Evolutionary conservation across 2,888 invertebrate genomes (phyloP).

Genomic region (Eremobia ochroleuca): DNA sequence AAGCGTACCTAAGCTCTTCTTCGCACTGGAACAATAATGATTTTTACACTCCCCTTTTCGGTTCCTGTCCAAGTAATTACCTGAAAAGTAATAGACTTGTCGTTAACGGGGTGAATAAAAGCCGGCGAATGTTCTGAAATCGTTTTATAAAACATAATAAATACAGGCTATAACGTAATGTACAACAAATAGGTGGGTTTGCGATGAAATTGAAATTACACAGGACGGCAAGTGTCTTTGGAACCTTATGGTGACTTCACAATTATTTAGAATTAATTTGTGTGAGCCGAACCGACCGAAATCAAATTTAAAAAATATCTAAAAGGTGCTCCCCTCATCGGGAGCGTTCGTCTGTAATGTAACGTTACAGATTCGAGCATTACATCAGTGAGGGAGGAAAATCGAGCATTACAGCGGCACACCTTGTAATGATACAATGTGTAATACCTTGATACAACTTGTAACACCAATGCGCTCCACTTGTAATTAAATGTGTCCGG

Average conservation of each 20-base stretch:
- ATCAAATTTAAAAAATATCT: neutral
- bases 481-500: too few species aligned
- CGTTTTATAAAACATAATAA: constrained; percentile 90
- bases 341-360: too few species aligned
- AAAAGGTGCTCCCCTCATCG: too few species aligned
- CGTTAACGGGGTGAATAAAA: constrained; percentile 30
- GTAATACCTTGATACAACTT: too few species aligned
- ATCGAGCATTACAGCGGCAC: too few species aligned
- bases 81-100: constrained; percentile 15
- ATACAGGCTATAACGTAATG: constrained; percentile 86
- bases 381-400: too few species aligned
- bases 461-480: too few species aligned
- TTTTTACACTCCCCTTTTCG: neutral
- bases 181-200: constrained; percentile 88
- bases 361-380: too few species aligned
- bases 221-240: constrained; percentile 86
- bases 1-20: neutral
- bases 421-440: too few species aligned
- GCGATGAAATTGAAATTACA: constrained; percentile 74
- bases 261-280: constrained; percentile 18
- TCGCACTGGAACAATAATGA: neutral
- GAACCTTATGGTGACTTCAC: constrained; percentile 65
- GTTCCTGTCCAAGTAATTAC: neutral
- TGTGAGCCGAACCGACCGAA: neutral
- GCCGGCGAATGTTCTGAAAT: constrained; percentile 73